These are phyloP conservation scores for Thermophis baileyi DNA, from an alignment of 2,113 vertebrate species.

Conservation along the genomic window DNA sequence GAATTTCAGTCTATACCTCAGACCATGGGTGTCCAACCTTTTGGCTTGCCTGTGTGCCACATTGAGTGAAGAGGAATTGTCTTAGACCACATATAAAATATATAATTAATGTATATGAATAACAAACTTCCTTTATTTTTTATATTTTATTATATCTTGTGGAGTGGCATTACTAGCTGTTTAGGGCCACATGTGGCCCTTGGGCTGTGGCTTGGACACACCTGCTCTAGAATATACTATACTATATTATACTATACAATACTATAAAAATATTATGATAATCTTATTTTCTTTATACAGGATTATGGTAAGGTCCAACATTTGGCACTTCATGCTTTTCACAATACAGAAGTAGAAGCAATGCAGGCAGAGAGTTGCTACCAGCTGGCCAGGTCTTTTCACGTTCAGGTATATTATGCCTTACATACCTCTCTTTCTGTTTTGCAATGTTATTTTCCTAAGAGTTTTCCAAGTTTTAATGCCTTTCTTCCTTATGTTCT, in stretches of 20 bases:
- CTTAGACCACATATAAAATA: not conserved
- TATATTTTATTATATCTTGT: not conserved
- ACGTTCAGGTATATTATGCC: constrained; percentile 84
- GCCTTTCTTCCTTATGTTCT: constrained; percentile 11
- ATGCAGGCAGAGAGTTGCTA: constrained; percentile 99
- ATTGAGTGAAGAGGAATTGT: not conserved
- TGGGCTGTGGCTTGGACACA: not conserved
- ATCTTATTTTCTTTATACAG: constrained; percentile 60
- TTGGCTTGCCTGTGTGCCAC: not conserved
- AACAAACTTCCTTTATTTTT: not conserved
- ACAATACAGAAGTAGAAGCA: constrained; percentile 97
- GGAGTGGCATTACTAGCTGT: not conserved
- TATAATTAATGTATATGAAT: not conserved
- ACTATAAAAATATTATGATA: not conserved
- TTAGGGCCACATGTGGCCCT: not conserved
- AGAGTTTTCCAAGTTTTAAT: not conserved
- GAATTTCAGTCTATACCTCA: not conserved
- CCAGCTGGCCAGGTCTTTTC: constrained; percentile 94
- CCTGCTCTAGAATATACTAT: not conserved
- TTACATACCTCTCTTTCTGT: not conserved
- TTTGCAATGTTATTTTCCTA: not conserved
- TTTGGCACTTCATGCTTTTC: constrained; percentile 95
- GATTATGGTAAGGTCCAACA: constrained; percentile 99
- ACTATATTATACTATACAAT: not conserved
- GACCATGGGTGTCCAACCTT: not conserved